phyloP scores from a whole-genome alignment of 2,113 vertebrate species.

The Sorex fumeus region DNA sequence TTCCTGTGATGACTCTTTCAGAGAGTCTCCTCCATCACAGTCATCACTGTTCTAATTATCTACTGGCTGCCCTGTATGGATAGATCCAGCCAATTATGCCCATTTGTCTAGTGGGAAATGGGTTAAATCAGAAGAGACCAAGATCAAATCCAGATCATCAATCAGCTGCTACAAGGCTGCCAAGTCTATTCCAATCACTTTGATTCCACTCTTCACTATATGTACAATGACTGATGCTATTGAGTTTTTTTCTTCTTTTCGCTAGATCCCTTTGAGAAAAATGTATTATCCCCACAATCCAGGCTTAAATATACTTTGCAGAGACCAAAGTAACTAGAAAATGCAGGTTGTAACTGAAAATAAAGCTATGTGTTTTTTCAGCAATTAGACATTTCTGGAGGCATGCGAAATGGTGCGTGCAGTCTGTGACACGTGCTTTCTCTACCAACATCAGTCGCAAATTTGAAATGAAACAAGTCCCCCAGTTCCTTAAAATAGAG shows the following conservation, averaged over 20 bases:
- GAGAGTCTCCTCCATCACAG: conserved; percentile 57
- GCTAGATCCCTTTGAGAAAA: conserved; percentile 58
- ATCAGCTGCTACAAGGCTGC: conserved; percentile 79
- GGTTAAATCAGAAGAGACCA: not conserved
- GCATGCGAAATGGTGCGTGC: conserved; percentile 80
- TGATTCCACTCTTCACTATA: conserved; percentile 78
- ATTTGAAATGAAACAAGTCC: conserved; percentile 80
- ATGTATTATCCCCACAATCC: conserved; percentile 68
- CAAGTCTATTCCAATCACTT: conserved; percentile 68
- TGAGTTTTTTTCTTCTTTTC: conserved; percentile 56
- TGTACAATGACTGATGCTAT: conserved; percentile 53
- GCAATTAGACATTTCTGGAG: conserved; percentile 79
- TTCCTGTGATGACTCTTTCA: not conserved
- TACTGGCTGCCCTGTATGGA: conserved; percentile 72
- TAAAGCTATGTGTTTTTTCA: conserved; percentile 81
- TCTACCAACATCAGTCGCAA: conserved; percentile 77
- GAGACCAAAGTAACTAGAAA: conserved; percentile 75
- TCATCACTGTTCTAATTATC: conserved; percentile 70
- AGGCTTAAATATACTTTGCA: conserved; percentile 80
- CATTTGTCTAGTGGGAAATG: conserved; percentile 67
- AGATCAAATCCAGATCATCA: conserved; percentile 20
- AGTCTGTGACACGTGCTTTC: conserved; percentile 67
- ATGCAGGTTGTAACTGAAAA: conserved; percentile 84
- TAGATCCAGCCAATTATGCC: conserved; percentile 62
- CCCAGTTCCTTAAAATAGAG: conserved; percentile 83